Conservation (phyloP, 2,888 invertebrate genomes). For the Megaustenia siamemsis region DNA sequence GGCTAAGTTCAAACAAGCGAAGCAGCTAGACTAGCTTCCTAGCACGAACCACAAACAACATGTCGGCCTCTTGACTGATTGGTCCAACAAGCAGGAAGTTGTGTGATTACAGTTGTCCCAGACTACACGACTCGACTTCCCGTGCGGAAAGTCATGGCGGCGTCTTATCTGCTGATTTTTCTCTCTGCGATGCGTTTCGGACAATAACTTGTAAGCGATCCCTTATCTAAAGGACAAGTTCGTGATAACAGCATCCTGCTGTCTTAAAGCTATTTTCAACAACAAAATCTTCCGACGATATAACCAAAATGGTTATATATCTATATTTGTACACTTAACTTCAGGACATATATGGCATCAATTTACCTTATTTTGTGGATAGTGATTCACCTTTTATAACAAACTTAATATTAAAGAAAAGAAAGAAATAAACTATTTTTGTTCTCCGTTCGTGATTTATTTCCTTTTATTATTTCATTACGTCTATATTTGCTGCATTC, state of each 20-base stretch:
- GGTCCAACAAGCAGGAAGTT: background rate
- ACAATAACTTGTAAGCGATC: background rate
- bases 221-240: background rate
- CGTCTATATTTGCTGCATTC: no score
- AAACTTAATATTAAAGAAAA: no score
- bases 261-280: no score
- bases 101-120: background rate
- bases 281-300: no score
- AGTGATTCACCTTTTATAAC: no score
- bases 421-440: no score
- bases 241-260: background rate
- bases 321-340: no score
- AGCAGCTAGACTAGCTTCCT: background rate
- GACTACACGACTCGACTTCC: background rate
- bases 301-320: no score
- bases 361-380: no score
- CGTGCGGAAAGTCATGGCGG: background rate
- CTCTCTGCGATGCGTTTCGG: background rate
- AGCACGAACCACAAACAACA: background rate
- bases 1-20: background rate
- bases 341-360: no score
- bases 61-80: background rate
- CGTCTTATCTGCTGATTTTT: background rate
- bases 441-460: no score
- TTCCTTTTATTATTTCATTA: no score